A percentile compares a stretch with the other conserved stretches of the same genome.
Conservation (phyloP, 2,797 vertebrate species). For the Galago senegalensis region DNA sequence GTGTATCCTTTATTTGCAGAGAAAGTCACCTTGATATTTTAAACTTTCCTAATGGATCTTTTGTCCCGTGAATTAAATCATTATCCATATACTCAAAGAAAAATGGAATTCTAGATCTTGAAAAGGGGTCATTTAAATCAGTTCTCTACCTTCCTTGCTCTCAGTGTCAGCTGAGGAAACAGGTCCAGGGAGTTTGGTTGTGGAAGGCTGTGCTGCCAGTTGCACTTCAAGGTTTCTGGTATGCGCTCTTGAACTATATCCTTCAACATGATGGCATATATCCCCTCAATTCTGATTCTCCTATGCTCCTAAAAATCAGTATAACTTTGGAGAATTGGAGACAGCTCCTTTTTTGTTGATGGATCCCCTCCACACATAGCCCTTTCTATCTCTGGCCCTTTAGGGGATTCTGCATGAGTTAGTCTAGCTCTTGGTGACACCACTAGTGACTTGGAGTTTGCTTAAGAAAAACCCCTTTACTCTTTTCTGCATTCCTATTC, state of each 20-base stretch:
- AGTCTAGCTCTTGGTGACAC: neutral
- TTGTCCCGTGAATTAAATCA: neutral
- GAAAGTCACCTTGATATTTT: constrained; percentile 4
- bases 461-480: constrained; percentile 52
- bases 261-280: neutral
- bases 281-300: neutral
- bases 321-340: neutral
- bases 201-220: neutral
- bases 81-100: constrained; percentile 54
- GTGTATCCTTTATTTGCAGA: constrained; percentile 24
- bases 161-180: neutral
- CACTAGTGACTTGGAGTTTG: constrained; percentile 52
- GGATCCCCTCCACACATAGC: neutral
- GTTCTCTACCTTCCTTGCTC: neutral
- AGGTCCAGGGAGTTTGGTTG: neutral
- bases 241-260: neutral
- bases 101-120: constrained; percentile 49
- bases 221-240: neutral
- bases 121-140: neutral
- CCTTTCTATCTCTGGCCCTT: neutral
- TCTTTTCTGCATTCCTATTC: constrained; percentile 63
- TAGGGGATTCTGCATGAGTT: neutral
- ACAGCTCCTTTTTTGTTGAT: neutral
- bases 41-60: neutral
- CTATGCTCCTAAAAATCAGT: neutral